A percentile compares a stretch with the other conserved stretches of the same genome.
Conservation (phyloP, 2,113 vertebrate species). For the Pterophyllum scalare region DNA sequence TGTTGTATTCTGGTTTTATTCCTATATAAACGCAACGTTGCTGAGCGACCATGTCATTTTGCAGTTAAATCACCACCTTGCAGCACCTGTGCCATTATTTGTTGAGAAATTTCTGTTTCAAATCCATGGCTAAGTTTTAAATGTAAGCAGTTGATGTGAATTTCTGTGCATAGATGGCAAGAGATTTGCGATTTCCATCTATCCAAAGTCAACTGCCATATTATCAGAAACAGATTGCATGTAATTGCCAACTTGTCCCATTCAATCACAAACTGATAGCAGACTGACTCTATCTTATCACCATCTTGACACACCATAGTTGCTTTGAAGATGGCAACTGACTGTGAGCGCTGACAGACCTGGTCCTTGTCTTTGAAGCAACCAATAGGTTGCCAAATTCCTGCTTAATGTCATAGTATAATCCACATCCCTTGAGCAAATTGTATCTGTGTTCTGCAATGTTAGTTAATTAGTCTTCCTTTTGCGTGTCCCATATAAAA, state of each 20-base stretch:
- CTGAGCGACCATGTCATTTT: no score
- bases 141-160: not conserved
- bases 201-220: no score
- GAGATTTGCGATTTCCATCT: not conserved
- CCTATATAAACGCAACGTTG: no score
- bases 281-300: not conserved
- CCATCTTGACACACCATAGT: not conserved
- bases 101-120: not conserved
- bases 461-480: not conserved
- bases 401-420: not conserved
- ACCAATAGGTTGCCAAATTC: not conserved
- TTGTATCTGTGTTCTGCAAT: not conserved
- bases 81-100: not conserved
- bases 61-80: not conserved
- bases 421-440: not conserved
- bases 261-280: not conserved
- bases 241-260: no score
- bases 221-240: no score
- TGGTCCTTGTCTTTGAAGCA: not conserved
- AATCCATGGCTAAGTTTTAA: not conserved
- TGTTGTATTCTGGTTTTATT: not conserved
- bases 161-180: not conserved
- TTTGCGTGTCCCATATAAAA: not conserved
- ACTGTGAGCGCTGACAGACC: accelerated
- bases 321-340: not conserved